Base-by-base conservation (phyloP, 2,888 invertebrate genomes). In the Craniophora ligustri region DNA sequence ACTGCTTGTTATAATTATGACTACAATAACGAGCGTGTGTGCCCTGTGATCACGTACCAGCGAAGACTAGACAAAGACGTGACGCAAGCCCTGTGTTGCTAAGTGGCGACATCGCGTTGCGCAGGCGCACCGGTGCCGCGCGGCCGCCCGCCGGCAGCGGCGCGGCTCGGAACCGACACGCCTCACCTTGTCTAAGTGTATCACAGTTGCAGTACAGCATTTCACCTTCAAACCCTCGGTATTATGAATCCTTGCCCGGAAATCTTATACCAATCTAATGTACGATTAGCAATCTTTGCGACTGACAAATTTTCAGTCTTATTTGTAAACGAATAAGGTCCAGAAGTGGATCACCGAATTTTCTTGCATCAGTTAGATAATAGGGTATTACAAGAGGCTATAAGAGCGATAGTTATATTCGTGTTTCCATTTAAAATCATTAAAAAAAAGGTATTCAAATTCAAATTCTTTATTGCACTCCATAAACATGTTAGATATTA, bases 31-130 rank as follows among this genome's bases (percentile, higher is more conserved):
- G 11, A 60, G 41, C 26, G 59, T 42, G 19, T 30, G 28, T 44
- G 42, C 36, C 38, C 41, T 60, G 45, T 41, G 46, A 59, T 53
- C 61, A 59, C 69, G 59, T 55, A 49, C 55, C 38, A 15, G 21
- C 48, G 40, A 51, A 28, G 44, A 15, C 31, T 56, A 63, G 61
- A 75, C 74, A 72, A 75, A 72, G 64, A 31, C 44, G 31, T 74
- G 78, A 74, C 76, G 78, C 61, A 75, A 63, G 34, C 32, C 21
- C 30, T 28, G 47, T 46, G 71, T 67, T 68, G 66, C 72, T 56
- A 71, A 15, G 72, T 64, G 65, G 41, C 15, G 34, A 32, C 45
- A 51, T 51, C 59, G 61, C 56, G 62, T 47, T 42, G 53, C 35
- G 48, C 60, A 48, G 55, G 63, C 60, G 39, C 60, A 28, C 48